phyloP scores from a whole-genome alignment of 1,140 invertebrate genomes.

The Lepidotrigona ventralis region DNA sequence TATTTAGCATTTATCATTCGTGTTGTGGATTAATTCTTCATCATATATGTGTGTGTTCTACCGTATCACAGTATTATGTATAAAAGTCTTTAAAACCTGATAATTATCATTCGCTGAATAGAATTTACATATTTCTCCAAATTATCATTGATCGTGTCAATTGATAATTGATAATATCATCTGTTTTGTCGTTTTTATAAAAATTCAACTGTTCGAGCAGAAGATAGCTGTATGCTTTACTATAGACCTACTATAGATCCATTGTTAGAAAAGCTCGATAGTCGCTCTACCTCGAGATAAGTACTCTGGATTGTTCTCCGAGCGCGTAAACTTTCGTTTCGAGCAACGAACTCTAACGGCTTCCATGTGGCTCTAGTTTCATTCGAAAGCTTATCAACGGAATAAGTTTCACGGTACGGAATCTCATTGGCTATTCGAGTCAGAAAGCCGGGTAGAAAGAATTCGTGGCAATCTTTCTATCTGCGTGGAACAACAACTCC shows the following conservation, averaged over 20 bases:
- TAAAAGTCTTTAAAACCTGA: not conserved
- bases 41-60: too few relatives aligned
- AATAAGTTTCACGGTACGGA: not conserved
- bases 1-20: too few relatives aligned
- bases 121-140: not conserved
- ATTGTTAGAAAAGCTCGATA: too few relatives aligned
- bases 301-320: too few relatives aligned
- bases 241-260: not conserved
- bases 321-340: too few relatives aligned
- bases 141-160: not conserved
- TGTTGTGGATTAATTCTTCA: too few relatives aligned
- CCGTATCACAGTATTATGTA: too few relatives aligned
- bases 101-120: not conserved
- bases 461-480: slow-evolving; percentile 5
- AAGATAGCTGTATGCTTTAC: not conserved
- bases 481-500: not conserved
- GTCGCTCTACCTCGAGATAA: too few relatives aligned
- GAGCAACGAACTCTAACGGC: too few relatives aligned
- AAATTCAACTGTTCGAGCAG: not conserved
- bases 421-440: slow-evolving; percentile 2
- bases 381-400: not conserved
- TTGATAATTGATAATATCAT: not conserved
- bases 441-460: not conserved
- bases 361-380: not conserved
- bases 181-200: not conserved